These are phyloP conservation scores for Vimba vimba DNA, from an alignment of 2,113 vertebrate genomes.

Conservation along the genomic window DNA sequence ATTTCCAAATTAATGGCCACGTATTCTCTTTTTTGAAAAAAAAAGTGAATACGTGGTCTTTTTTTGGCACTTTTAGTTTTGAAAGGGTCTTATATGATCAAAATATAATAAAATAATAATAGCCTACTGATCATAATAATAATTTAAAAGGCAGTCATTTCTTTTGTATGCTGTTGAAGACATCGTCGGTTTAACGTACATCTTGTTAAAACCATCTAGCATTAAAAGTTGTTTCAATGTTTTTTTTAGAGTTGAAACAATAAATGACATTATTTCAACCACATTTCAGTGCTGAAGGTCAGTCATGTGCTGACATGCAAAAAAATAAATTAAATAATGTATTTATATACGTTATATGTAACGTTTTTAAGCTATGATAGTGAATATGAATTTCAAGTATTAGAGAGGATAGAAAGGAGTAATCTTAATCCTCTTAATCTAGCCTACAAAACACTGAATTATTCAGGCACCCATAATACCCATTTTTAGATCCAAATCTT, in stretches of 20 bases:
- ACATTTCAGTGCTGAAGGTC: too few relatives aligned
- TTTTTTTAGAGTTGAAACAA: too few relatives aligned
- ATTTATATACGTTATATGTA: too few relatives aligned
- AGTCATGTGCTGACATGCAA: not conserved
- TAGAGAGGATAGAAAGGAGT: not conserved
- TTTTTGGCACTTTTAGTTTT: too few relatives aligned
- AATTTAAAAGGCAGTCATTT: not conserved
- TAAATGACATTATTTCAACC: too few relatives aligned
- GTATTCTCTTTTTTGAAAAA: too few relatives aligned
- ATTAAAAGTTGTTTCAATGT: too few relatives aligned
- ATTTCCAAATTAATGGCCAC: not conserved
- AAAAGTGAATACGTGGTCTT: too few relatives aligned
- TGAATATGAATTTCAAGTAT: not conserved
- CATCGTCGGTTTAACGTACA: not conserved
- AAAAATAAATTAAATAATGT: too few relatives aligned
- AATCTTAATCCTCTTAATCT: not conserved
- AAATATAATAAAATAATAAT: not conserved
- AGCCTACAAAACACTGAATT: constrained; percentile 7
- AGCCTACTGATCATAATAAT: not conserved
- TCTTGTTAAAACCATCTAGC: not conserved
- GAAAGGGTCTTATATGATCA: not conserved
- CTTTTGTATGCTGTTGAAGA: not conserved
- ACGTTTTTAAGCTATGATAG: not conserved
- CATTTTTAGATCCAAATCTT: not conserved
- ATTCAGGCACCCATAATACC: not conserved